These are phyloP conservation scores for Brachyptera putata DNA, from an alignment of 2,888 invertebrate genomes.

Conservation along the genomic window DNA sequence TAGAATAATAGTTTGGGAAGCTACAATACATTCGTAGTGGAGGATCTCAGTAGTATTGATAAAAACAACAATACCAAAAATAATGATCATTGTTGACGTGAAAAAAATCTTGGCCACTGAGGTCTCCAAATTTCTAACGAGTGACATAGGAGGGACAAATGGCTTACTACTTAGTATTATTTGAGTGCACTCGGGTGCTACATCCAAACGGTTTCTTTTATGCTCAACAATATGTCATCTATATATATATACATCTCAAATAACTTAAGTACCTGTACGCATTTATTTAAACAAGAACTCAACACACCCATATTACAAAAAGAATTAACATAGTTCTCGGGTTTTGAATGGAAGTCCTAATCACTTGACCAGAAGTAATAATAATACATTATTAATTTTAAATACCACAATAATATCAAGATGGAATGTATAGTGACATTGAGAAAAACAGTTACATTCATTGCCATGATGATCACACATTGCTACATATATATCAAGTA, in stretches of 20 bases:
- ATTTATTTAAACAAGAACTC: not conserved
- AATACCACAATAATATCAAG: too few species aligned
- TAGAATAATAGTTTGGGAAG: not conserved
- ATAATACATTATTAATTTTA: too few species aligned
- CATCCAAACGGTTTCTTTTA: not conserved
- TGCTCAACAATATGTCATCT: not conserved
- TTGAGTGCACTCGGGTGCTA: too few species aligned
- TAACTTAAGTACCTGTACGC: not conserved
- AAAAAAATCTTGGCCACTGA: too few species aligned
- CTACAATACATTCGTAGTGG: not conserved
- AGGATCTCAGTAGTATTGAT: not conserved
- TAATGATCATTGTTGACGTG: too few species aligned
- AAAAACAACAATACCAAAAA: too few species aligned
- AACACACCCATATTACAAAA: not conserved
- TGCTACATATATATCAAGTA: not conserved
- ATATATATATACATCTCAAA: not conserved
- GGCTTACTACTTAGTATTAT: not conserved
- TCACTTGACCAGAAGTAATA: too few species aligned
- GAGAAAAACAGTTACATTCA: conserved; percentile 7
- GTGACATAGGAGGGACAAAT: not conserved
- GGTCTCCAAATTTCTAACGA: not conserved
- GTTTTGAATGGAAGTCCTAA: too few species aligned
- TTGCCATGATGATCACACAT: too few species aligned
- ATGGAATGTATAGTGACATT: conserved; percentile 1
- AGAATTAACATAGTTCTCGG: not conserved